Evolutionary conservation across 2,888 invertebrate species (phyloP).

Genomic region (Dexiosoma caninum): DNA sequence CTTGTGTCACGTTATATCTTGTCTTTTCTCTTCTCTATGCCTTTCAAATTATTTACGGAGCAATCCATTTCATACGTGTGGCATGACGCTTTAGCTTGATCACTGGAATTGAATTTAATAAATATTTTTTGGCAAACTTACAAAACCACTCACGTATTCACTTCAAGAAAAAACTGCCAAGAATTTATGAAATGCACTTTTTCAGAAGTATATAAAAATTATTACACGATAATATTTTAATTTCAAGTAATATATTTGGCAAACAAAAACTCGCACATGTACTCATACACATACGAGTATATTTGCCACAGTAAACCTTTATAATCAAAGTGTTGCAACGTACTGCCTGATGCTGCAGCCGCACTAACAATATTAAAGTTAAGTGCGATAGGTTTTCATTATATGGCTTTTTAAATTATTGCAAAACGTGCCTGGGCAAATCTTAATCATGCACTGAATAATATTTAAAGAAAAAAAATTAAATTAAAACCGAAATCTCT

Average conservation of each 20-base stretch:
- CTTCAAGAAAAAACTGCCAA: constrained; percentile 26
- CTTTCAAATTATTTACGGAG: too few species aligned
- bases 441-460: constrained; percentile 54
- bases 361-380: not conserved
- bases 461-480: too few species aligned
- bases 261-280: not conserved
- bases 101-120: not conserved
- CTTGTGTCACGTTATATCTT: too few species aligned
- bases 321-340: not conserved
- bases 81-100: too few species aligned
- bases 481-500: not conserved
- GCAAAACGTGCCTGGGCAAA: constrained; percentile 58
- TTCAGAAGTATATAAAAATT: constrained; percentile 38
- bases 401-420: constrained; percentile 60
- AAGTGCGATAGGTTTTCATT: constrained; percentile 35
- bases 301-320: not conserved
- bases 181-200: constrained; percentile 31
- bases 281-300: not conserved
- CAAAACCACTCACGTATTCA: constrained; percentile 22
- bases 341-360: constrained; percentile 1
- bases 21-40: too few species aligned
- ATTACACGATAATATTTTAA: constrained; percentile 61
- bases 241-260: constrained; percentile 49
- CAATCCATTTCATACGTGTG: too few species aligned
- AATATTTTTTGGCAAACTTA: not conserved